Evolutionary conservation across 2,888 invertebrate species (phyloP).

Genomic region (Perdita meconis): DNA sequence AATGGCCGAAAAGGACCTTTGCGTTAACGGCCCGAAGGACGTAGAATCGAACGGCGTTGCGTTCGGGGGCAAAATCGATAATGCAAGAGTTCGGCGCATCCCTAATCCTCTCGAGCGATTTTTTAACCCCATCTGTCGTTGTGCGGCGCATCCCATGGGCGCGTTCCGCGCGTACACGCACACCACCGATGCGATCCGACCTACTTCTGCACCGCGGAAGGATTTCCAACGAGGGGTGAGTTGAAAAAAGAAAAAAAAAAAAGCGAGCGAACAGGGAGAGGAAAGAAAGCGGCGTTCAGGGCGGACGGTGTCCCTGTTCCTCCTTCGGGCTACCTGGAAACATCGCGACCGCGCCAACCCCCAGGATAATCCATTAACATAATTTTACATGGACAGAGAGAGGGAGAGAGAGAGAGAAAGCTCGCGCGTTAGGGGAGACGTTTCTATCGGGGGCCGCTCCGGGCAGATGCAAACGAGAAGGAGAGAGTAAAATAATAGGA

Average conservation of each 20-base stretch:
- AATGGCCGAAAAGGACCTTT: no score
- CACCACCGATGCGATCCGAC: slow-evolving; percentile 70
- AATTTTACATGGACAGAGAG: slow-evolving; percentile 82
- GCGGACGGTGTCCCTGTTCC: slow-evolving; percentile 54
- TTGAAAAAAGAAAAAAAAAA: slow-evolving; percentile 40
- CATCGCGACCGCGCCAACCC: slow-evolving; percentile 62
- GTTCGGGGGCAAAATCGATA: slow-evolving; percentile 67
- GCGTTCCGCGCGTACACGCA: slow-evolving; percentile 72
- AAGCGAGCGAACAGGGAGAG: slow-evolving; percentile 14
- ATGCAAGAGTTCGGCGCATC: slow-evolving; percentile 77
- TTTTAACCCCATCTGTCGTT: slow-evolving; percentile 84
- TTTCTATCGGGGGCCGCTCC: slow-evolving; percentile 78
- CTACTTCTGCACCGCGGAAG: slow-evolving; percentile 75
- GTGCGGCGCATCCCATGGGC: slow-evolving; percentile 66
- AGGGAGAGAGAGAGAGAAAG: slow-evolving; percentile 17
- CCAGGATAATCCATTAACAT: slow-evolving; percentile 84
- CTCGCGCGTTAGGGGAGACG: slow-evolving; percentile 62
- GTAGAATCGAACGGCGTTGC: slow-evolving; percentile 67
- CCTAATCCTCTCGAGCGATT: slow-evolving; percentile 84
- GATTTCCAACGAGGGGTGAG: slow-evolving; percentile 68
- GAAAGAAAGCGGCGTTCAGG: slow-evolving; percentile 32
- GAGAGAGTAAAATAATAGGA: slow-evolving; percentile 77
- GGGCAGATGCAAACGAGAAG: slow-evolving; percentile 83
- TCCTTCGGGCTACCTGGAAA: slow-evolving; percentile 72
- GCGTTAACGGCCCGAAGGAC: no score